These are phyloP conservation scores for Druon quercuslanigerum DNA, from an alignment of 1,140 invertebrate species.

Conservation along the genomic window DNA sequence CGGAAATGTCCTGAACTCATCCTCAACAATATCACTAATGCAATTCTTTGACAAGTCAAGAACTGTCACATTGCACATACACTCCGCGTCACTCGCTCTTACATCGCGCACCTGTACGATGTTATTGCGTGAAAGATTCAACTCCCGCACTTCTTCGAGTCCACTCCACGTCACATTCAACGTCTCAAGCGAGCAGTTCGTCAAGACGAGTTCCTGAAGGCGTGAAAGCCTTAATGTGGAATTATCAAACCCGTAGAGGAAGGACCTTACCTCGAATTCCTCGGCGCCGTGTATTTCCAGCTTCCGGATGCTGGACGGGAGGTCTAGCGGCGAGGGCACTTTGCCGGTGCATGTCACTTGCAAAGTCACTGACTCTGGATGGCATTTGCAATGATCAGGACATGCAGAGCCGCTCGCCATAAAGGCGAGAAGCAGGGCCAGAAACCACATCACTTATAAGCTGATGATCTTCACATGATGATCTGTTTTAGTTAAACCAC, in stretches of 20 bases:
- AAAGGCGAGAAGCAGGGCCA: conserved; percentile 64
- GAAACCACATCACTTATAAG: conserved; percentile 60
- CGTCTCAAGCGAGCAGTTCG: conserved; percentile 61
- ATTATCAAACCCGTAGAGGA: conserved; percentile 58
- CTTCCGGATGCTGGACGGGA: conserved; percentile 45
- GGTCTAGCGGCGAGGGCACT: conserved; percentile 42
- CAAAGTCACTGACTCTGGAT: conserved; percentile 38
- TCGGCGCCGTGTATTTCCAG: conserved; percentile 47
- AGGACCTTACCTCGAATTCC: conserved; percentile 50
- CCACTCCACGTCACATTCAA: conserved; percentile 71
- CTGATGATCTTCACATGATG: conserved; percentile 61
- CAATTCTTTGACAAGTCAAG: conserved; percentile 79
- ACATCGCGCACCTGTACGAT: conserved; percentile 67
- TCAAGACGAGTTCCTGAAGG: conserved; percentile 58
- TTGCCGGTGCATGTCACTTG: conserved; percentile 53
- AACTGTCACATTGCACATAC: conserved; percentile 61
- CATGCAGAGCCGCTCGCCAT: conserved; percentile 67
- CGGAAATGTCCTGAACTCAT: conserved; percentile 63
- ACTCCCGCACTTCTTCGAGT: conserved; percentile 66
- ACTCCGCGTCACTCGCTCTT: conserved; percentile 35
- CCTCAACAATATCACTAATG: conserved; percentile 55
- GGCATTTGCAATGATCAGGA: conserved; percentile 63
- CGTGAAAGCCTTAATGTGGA: conserved; percentile 39
- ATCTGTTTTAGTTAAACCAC: conserved; percentile 16
- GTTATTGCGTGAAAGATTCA: conserved; percentile 76